Percentiles rank a stretch among this genome's conserved stretches.
phyloP scores from a whole-genome alignment of 2,888 invertebrate genomes.

The Drosophila subsilvestris region DNA sequence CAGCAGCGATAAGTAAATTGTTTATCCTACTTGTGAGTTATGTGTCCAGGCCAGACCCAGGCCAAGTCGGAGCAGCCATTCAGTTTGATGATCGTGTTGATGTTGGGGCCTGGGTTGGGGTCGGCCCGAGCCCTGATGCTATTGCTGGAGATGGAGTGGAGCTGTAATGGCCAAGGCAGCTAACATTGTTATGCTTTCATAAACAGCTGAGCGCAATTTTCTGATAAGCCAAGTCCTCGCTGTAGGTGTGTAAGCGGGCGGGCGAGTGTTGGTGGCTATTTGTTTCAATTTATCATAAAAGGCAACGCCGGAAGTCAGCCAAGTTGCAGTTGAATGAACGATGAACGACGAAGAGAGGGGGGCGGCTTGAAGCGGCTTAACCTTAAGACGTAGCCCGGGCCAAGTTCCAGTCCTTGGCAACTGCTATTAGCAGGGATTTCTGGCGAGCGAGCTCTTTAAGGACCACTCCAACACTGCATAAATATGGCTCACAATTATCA shows the following conservation, averaged over 20 bases:
- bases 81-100: conserved; percentile 78
- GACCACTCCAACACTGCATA: conserved; percentile 41
- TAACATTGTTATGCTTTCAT: conserved; percentile 79
- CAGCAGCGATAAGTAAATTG: conserved; percentile 78
- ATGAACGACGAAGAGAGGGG: conserved; percentile 35
- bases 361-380: conserved; percentile 61
- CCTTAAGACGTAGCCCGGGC: conserved; percentile 47
- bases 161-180: conserved; percentile 65
- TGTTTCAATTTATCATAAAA: conserved; percentile 78
- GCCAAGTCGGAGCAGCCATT: conserved; percentile 40
- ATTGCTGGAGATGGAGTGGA: background rate
- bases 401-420: conserved; percentile 54
- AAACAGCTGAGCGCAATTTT: conserved; percentile 80
- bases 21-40: conserved; percentile 79
- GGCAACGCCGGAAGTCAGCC: conserved; percentile 77
- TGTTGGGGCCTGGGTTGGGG: conserved; percentile 48
- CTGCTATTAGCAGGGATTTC: conserved; percentile 62
- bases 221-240: conserved; percentile 71
- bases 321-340: conserved; percentile 76
- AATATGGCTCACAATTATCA: conserved; percentile 69
- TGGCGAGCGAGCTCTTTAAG: conserved; percentile 27
- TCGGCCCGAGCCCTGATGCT: background rate
- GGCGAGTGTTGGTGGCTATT: conserved; percentile 66
- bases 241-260: conserved; percentile 25
- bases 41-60: conserved; percentile 62